Evolutionary conservation across 2,888 invertebrate species (phyloP), one percentile per base, ranked within the genome.

Genomic region (Erebia epiphron): DNA sequence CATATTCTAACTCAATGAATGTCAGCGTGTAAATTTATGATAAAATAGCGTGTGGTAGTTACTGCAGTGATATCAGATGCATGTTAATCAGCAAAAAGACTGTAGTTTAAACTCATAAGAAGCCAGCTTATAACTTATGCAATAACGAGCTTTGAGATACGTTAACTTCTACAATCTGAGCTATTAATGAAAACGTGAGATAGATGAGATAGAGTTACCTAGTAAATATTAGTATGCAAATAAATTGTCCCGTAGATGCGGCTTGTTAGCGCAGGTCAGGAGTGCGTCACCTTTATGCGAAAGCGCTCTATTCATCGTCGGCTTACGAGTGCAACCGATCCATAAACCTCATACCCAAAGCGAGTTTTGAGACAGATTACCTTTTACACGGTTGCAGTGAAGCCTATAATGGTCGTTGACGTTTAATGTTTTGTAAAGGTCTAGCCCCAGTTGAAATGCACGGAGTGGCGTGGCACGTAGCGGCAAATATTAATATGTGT

Each of bases 201-300:
- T 75, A 73, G 69, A 69, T 74, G 74, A 69, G 75, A 73, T 75
- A 73, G 69, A 69, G 64, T 69, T 79, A 80, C 75, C 74, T 71
- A 79, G 79, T 62, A 50, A 71, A 70, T 72, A 73, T 75, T 75
- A 72, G 67, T 69, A 71, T 70, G 75, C 73, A 73, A 75, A 77
- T 75, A 75, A 75, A 76, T 74, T 66, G 69, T 63, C 46, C 64
- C 75, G 68, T 67, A 63, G 71, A 68, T 57, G 73, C 57, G 79
- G 79, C 84, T 87, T 83, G 83, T 88, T 86, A 85, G 81, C 73
- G 76, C 60, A 68, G 77, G 79, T 79, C 79, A 79, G 72, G 76
- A 70, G 76, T 81, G 80, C 83, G 80, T 82, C 81, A 81, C 80
- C 78, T 79, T 75, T 71, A 73, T 70, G 73, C 65, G 62, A 69